Conservation (phyloP, 2,113 vertebrate genomes). For the Alethe castanea region DNA sequence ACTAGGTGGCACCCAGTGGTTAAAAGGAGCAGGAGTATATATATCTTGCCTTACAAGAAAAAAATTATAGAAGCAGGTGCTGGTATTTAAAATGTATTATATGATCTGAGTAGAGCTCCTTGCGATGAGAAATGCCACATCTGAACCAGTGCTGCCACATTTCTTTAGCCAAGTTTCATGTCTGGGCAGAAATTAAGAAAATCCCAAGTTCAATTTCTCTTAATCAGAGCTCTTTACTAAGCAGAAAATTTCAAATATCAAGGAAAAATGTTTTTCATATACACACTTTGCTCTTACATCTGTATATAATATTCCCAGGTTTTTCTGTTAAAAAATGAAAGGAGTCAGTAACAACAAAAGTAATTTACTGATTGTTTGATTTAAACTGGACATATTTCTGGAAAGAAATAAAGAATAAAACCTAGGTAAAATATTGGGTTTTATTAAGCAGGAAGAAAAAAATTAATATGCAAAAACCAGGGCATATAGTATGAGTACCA, state of each 20-base stretch:
- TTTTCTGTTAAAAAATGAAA: background rate
- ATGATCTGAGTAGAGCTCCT: background rate
- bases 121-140: background rate
- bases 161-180: background rate
- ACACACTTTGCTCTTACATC: background rate
- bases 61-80: background rate
- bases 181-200: background rate
- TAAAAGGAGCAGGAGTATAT: background rate
- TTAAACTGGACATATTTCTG: background rate
- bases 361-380: background rate
- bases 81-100: background rate
- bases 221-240: background rate
- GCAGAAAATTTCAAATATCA: background rate
- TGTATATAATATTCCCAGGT: background rate
- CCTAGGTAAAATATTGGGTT: background rate
- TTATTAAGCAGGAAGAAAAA: background rate
- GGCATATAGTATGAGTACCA: background rate
- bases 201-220: background rate
- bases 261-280: background rate
- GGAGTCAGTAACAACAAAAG: background rate
- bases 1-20: background rate
- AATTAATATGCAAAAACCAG: background rate
- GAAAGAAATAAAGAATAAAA: background rate
- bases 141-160: rapidly evolving
- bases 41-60: background rate